Conservation (phyloP, 2,888 invertebrate genomes). For the Taphrorychus bicolor region DNA sequence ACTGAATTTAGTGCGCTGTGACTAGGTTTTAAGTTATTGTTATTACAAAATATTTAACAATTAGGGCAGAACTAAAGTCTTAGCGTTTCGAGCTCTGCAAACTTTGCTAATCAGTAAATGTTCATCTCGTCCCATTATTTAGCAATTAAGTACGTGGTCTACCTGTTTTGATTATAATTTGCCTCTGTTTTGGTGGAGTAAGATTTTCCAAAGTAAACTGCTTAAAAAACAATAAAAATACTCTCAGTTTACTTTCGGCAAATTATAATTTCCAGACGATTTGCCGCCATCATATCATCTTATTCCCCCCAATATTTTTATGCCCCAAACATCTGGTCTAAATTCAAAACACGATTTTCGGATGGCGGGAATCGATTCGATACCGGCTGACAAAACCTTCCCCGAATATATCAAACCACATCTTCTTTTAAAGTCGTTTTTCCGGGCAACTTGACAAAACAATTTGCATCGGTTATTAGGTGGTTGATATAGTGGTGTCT, state of each 20-base stretch:
- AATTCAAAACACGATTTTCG: conserved; percentile 36
- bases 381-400: conserved; percentile 34
- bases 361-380: conserved; percentile 34
- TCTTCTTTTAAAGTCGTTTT: conserved; percentile 55
- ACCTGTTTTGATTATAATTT: conserved; percentile 6
- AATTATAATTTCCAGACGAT: conserved; percentile 19
- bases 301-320: conserved; percentile 57
- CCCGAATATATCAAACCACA: conserved; percentile 56
- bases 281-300: conserved; percentile 33
- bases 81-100: conserved; percentile 3
- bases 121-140: conserved; percentile 10
- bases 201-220: background rate
- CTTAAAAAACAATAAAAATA: conserved; percentile 2
- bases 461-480: conserved; percentile 37
- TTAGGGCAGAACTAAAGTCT: conserved; percentile 5
- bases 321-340: conserved; percentile 58
- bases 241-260: conserved; percentile 7
- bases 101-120: conserved; percentile 14
- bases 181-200: background rate
- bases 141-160: conserved; percentile 14
- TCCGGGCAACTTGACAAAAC: conserved; percentile 39
- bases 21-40: conserved; percentile 7
- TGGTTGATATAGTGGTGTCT: conserved; percentile 31
- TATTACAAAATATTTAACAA: conserved; percentile 13
- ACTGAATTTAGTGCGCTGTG: conserved; percentile 10